These are phyloP conservation scores for Diorhabda sublineata DNA, from an alignment of 1,140 invertebrate species.

Conservation along the genomic window DNA sequence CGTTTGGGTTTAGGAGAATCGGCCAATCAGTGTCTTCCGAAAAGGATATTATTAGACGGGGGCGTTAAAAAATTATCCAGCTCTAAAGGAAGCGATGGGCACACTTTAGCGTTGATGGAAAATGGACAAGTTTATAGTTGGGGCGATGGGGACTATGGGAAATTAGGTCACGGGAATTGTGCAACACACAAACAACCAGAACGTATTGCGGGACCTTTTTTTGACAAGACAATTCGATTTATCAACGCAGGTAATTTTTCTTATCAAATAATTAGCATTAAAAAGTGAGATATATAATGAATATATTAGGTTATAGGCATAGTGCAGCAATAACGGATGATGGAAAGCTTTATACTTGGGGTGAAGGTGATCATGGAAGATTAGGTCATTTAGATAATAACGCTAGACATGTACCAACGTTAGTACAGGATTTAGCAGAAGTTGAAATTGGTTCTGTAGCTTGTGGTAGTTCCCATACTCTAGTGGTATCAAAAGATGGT, in stretches of 20 bases:
- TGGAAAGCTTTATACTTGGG: constrained; percentile 58
- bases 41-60: constrained; percentile 58
- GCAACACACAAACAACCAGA: constrained; percentile 58
- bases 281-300: not conserved
- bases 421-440: constrained; percentile 55
- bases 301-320: constrained; percentile 54
- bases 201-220: constrained; percentile 50
- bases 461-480: constrained; percentile 62
- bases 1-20: constrained; percentile 88
- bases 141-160: constrained; percentile 97
- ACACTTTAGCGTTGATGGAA: constrained; percentile 90
- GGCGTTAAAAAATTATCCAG: constrained; percentile 50
- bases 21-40: constrained; percentile 88
- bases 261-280: no score
- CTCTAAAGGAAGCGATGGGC: constrained; percentile 68
- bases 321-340: constrained; percentile 56
- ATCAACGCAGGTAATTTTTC: constrained; percentile 52
- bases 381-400: constrained; percentile 57
- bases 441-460: constrained; percentile 60
- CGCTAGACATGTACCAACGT: constrained; percentile 54
- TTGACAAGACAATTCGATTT: constrained; percentile 50
- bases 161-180: constrained; percentile 69
- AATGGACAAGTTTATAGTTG: constrained; percentile 93
- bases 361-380: constrained; percentile 62
- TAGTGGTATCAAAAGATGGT: constrained; percentile 60